Conservation (phyloP, 1,140 invertebrate species). For the Drosophila tsacasi region DNA sequence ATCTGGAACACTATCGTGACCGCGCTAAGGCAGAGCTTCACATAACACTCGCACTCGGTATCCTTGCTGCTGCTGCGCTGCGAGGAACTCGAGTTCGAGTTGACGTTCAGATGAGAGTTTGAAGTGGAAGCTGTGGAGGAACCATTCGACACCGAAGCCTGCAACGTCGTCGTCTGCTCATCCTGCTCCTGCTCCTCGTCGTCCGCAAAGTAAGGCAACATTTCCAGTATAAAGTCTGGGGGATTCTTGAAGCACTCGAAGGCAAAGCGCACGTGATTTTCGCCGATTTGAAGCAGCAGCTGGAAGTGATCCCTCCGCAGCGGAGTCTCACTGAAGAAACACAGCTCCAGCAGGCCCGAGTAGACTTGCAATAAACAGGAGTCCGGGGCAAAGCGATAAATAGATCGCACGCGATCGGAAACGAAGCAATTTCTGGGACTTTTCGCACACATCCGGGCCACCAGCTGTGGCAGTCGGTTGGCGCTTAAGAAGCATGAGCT, state of each 20-base stretch:
- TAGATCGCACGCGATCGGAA: conserved; percentile 65
- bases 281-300: conserved; percentile 55
- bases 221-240: conserved; percentile 67
- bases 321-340: conserved; percentile 55
- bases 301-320: conserved; percentile 57
- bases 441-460: conserved; percentile 60
- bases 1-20: conserved; percentile 75
- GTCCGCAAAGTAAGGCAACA: conserved; percentile 59
- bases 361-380: conserved; percentile 79
- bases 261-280: conserved; percentile 73
- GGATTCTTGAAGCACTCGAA: conserved; percentile 69
- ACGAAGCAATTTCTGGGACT: conserved; percentile 56
- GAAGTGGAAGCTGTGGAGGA: not conserved
- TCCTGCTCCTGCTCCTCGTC: conserved; percentile 41
- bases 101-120: conserved; percentile 10
- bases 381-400: conserved; percentile 69
- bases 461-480: conserved; percentile 25
- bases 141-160: conserved; percentile 9
- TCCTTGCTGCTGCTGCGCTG: conserved; percentile 29
- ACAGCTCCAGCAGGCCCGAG: conserved; percentile 68
- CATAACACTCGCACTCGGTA: conserved; percentile 70
- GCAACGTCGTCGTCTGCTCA: conserved; percentile 1
- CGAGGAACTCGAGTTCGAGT: conserved; percentile 14
- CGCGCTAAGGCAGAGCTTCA: conserved; percentile 74
- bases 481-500: conserved; percentile 63